Conservation (phyloP, 2,113 vertebrate species). For the Helogale parvula region DNA sequence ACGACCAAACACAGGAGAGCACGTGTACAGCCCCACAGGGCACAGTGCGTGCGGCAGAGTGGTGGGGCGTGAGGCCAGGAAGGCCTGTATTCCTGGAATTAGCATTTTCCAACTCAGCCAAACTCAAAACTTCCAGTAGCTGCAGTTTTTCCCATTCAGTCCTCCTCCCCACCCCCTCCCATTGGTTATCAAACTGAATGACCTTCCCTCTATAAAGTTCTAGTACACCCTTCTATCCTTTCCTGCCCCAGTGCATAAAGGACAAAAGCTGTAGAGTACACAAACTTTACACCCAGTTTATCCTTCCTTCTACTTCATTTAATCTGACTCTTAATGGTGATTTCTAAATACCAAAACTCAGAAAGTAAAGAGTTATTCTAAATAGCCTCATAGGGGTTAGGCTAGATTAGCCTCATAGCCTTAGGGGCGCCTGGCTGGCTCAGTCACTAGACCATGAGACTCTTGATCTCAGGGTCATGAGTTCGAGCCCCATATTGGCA, state of each 20-base stretch:
- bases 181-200: background rate
- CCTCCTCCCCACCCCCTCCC: background rate
- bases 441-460: too few relatives aligned
- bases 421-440: background rate
- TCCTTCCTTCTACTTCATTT: background rate
- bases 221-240: background rate
- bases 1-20: background rate
- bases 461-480: too few relatives aligned
- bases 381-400: background rate
- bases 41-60: rapidly evolving
- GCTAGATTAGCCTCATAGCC: too few relatives aligned
- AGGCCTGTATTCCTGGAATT: background rate
- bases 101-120: background rate
- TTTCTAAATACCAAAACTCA: conserved; percentile 29
- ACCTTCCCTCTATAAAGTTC: background rate
- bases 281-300: background rate
- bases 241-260: background rate
- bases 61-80: background rate
- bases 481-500: too few relatives aligned
- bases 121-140: background rate
- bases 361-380: background rate
- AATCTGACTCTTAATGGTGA: conserved; percentile 3
- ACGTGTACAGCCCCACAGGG: rapidly evolving
- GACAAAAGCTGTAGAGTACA: background rate
- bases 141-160: background rate